Percentiles rank a stretch among this genome's conserved stretches.
These are phyloP conservation scores for Forpus xanthops DNA, from an alignment of 2,797 vertebrate genomes.

Conservation along the genomic window DNA sequence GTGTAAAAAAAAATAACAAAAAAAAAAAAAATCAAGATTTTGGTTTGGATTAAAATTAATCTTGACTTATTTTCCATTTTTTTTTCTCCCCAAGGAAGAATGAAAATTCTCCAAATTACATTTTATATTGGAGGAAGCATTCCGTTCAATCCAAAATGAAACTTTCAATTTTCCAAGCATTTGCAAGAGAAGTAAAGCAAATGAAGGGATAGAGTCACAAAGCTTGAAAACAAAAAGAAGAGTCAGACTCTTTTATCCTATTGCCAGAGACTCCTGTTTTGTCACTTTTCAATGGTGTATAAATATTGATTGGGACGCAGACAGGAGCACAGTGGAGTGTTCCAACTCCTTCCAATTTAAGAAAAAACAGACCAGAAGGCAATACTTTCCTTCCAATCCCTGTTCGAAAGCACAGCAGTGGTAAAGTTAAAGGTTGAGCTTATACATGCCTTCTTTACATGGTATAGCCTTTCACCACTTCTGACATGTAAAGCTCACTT, in stretches of 20 bases:
- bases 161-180: not conserved
- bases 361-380: not conserved
- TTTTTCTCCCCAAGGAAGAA: not conserved
- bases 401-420: not conserved
- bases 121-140: not conserved
- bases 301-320: slow-evolving; percentile 36
- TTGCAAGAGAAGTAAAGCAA: slow-evolving; percentile 27
- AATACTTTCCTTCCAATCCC: not conserved
- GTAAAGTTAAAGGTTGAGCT: not conserved
- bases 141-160: not conserved
- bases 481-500: not conserved
- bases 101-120: not conserved
- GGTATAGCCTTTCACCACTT: not conserved
- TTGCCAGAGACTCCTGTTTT: slow-evolving; percentile 5
- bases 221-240: not conserved
- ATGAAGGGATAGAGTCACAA: not conserved
- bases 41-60: not conserved
- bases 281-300: slow-evolving; percentile 6
- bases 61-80: not conserved
- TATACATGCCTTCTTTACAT: not conserved
- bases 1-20: not conserved
- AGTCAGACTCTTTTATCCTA: not conserved
- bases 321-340: not conserved
- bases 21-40: not conserved
- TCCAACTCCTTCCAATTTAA: not conserved